These are phyloP conservation scores for Psittacula echo DNA, from an alignment of 2,797 vertebrate genomes.

Conservation along the genomic window DNA sequence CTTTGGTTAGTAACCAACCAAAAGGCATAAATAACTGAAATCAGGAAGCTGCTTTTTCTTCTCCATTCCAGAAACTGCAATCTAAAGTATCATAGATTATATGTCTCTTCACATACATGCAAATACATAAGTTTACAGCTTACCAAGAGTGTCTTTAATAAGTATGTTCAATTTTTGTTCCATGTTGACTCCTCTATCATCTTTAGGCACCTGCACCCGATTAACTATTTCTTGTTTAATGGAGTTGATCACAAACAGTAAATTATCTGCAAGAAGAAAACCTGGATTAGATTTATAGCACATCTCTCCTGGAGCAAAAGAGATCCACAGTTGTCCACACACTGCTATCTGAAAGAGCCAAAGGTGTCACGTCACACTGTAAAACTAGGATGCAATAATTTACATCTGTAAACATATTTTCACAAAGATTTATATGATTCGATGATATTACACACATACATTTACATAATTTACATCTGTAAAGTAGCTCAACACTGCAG, in stretches of 20 bases:
- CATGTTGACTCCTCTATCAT: conserved; percentile 90
- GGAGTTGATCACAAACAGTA: conserved; percentile 97
- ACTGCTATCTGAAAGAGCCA: neutral
- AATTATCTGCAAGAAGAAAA: conserved; percentile 85
- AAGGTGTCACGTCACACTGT: neutral
- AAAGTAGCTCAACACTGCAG: neutral
- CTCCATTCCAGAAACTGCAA: neutral
- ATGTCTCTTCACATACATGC: neutral
- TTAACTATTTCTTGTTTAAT: conserved; percentile 98
- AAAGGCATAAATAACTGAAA: neutral
- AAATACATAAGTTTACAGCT: conserved; percentile 50
- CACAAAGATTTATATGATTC: neutral
- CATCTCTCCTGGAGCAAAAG: neutral
- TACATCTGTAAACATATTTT: neutral
- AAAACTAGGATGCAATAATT: neutral
- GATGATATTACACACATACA: neutral
- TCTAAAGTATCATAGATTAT: accelerated
- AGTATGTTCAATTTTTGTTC: conserved; percentile 92
- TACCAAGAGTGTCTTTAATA: conserved; percentile 95
- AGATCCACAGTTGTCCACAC: neutral
- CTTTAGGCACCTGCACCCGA: conserved; percentile 89
- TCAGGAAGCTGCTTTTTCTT: neutral
- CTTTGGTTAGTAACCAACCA: neutral
- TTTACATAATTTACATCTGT: neutral
- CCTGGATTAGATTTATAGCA: neutral